These are phyloP conservation scores for Koerneria pararmatus DNA, from an alignment of 2,888 invertebrate species.

Conservation along the genomic window DNA sequence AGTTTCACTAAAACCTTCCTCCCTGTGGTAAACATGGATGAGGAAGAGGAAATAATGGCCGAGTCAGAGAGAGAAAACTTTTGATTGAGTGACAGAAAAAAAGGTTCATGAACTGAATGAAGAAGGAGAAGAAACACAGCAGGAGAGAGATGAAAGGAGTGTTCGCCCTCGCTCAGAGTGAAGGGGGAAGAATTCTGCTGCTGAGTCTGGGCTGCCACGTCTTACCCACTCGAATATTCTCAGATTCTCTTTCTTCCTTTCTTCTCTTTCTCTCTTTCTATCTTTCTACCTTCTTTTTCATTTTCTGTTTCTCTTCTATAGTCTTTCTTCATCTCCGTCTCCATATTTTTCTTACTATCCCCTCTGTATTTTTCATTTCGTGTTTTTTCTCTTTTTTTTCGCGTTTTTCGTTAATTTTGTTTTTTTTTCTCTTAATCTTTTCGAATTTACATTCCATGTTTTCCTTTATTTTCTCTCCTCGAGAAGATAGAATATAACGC, in stretches of 20 bases:
- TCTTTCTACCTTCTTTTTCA: conserved; percentile 17
- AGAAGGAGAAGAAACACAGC: too few relatives aligned
- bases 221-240: background rate
- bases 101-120: too few relatives aligned
- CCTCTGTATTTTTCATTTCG: background rate
- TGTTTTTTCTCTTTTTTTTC: background rate
- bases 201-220: background rate
- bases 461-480: background rate
- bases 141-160: too few relatives aligned
- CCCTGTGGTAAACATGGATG: too few relatives aligned
- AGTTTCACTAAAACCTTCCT: too few relatives aligned
- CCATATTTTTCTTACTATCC: background rate
- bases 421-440: background rate
- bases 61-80: too few relatives aligned
- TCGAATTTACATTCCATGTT: background rate
- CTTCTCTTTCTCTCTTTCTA: background rate
- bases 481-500: background rate
- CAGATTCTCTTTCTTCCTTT: conserved; percentile 8
- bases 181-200: too few relatives aligned
- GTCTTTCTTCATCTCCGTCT: conserved; percentile 13
- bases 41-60: too few relatives aligned
- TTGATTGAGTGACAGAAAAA: too few relatives aligned
- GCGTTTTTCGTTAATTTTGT: background rate
- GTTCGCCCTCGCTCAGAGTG: too few relatives aligned
- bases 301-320: conserved; percentile 22